Percentiles rank a stretch among this genome's conserved stretches.
Evolutionary conservation across 2,113 vertebrate genomes (phyloP).

Genomic region (Ia io): DNA sequence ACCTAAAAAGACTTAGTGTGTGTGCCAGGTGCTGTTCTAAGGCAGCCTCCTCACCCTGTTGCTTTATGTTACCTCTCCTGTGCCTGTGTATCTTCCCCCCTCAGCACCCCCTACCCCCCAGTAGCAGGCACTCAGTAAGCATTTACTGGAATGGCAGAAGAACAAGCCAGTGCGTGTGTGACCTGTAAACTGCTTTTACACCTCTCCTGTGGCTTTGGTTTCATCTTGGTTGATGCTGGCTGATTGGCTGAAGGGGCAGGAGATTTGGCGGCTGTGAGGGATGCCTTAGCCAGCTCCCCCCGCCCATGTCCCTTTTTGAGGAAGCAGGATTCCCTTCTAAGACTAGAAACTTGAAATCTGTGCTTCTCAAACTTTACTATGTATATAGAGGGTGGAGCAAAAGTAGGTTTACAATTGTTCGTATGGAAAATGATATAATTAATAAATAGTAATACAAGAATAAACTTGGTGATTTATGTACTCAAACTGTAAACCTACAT

Average conservation of each 20-base stretch:
- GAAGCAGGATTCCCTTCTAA: neutral
- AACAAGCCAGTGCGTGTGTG: neutral
- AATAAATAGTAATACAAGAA: neutral
- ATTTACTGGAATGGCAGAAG: neutral
- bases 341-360: neutral
- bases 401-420: neutral
- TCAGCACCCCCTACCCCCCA: rapidly evolving
- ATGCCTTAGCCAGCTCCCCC: neutral
- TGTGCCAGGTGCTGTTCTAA: neutral
- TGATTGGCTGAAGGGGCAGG: neutral
- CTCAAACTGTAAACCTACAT: neutral
- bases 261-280: neutral
- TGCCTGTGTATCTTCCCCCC: neutral
- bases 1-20: no score
- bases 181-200: neutral
- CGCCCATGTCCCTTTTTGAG: neutral
- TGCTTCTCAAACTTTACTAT: neutral
- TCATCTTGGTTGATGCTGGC: neutral
- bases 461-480: no score
- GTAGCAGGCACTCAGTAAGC: neutral
- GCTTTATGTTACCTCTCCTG: neutral
- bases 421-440: neutral
- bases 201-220: neutral
- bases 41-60: neutral
- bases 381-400: neutral